These are phyloP conservation scores for Epinotia ramella DNA, from an alignment of 2,888 invertebrate genomes.

Conservation along the genomic window DNA sequence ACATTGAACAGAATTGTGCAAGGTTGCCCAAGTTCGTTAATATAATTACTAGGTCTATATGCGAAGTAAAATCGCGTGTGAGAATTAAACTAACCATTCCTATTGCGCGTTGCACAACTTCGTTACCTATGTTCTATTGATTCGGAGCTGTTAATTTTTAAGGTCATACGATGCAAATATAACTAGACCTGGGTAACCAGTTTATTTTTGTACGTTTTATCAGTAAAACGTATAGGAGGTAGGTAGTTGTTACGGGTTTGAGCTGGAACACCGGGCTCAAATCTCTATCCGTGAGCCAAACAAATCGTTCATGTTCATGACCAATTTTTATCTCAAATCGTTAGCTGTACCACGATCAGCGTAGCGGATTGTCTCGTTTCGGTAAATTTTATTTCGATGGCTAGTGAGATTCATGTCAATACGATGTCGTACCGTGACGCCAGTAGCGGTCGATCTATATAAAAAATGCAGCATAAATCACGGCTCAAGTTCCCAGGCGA, in stretches of 20 bases:
- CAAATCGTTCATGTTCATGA: constrained; percentile 44
- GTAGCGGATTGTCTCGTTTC: constrained; percentile 48
- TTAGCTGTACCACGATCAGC: constrained; percentile 46
- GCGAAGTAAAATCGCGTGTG: constrained; percentile 51
- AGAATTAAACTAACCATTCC: constrained; percentile 47
- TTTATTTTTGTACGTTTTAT: constrained; percentile 7
- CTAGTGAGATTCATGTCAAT: constrained; percentile 51
- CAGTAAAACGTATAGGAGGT: not conserved
- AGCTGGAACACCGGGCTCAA: constrained; percentile 15
- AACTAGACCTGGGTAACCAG: constrained; percentile 25
- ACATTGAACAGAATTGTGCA: constrained; percentile 34
- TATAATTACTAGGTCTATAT: constrained; percentile 41
- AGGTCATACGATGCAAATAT: constrained; percentile 36
- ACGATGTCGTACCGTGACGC: constrained; percentile 52
- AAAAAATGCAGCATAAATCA: constrained; percentile 60
- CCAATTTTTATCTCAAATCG: constrained; percentile 44
- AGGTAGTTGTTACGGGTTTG: constrained; percentile 26
- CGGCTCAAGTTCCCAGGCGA: constrained; percentile 58
- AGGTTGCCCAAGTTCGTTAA: constrained; percentile 39
- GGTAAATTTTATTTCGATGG: constrained; percentile 48
- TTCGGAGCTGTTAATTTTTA: constrained; percentile 52
- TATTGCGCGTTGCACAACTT: constrained; percentile 49
- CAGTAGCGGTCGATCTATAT: constrained; percentile 56
- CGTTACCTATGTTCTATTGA: constrained; percentile 50
- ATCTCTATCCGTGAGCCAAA: constrained; percentile 42